Conservation (phyloP, 2,113 vertebrate genomes). For the Promerops cafer region DNA sequence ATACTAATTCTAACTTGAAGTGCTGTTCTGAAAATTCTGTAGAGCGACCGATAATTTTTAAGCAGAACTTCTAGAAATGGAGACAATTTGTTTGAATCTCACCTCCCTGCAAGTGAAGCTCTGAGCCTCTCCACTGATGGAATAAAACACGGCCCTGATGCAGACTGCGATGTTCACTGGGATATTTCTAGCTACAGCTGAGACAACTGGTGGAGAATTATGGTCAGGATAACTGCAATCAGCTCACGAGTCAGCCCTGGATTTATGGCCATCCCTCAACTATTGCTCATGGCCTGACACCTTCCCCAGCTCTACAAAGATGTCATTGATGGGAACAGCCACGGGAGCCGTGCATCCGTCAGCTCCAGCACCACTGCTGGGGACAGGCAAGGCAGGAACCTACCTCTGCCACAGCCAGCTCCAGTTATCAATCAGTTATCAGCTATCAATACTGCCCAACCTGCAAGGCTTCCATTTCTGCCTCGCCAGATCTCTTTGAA, state of each 20-base stretch:
- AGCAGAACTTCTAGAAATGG: neutral
- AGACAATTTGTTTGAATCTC: neutral
- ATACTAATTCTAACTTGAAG: neutral
- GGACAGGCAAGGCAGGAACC: neutral
- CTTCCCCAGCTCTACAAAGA: neutral
- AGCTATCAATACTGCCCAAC: too few relatives aligned
- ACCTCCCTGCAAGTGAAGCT: neutral
- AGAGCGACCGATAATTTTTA: neutral
- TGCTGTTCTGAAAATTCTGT: neutral
- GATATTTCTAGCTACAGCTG: neutral
- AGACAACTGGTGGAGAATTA: neutral
- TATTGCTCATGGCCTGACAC: neutral
- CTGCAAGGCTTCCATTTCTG: too few relatives aligned
- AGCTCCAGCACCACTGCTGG: neutral
- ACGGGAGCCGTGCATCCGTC: neutral
- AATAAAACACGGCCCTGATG: neutral
- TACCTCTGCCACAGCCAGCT: neutral
- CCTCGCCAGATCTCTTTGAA: neutral
- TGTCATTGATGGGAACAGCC: neutral
- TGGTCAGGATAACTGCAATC: neutral
- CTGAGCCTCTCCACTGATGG: neutral
- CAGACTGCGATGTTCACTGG: neutral
- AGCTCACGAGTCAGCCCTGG: neutral
- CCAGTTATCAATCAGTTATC: rapidly evolving
- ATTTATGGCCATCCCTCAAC: neutral